Evolutionary conservation across 2,113 vertebrate species (phyloP).

Genomic region (Oceanodroma tethys): DNA sequence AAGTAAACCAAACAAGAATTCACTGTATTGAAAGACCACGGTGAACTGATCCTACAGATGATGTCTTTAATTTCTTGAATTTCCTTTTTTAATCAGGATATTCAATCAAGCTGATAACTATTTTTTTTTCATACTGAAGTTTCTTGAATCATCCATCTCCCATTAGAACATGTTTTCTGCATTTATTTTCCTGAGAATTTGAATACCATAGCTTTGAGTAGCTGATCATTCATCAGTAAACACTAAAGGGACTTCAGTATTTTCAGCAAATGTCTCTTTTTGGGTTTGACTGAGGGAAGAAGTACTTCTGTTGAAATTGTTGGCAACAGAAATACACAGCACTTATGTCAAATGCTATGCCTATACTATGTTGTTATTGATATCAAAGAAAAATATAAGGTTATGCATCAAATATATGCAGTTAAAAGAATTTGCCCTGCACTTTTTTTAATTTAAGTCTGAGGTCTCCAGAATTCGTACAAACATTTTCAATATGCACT

Average conservation of each 20-base stretch:
- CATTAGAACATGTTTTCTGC: not conserved
- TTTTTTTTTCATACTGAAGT: not conserved
- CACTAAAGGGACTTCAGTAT: not conserved
- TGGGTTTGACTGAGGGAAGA: not conserved
- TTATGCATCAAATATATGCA: not conserved
- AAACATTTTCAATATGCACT: not conserved
- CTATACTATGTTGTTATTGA: not conserved
- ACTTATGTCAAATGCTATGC: not conserved
- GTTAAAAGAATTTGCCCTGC: not conserved
- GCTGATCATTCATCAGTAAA: not conserved
- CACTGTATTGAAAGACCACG: not conserved
- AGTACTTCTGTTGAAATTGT: not conserved
- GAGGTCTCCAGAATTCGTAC: not conserved
- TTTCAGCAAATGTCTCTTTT: not conserved
- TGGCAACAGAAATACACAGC: not conserved
- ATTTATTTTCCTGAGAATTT: not conserved
- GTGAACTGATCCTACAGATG: not conserved
- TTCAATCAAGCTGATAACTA: not conserved
- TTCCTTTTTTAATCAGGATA: not conserved
- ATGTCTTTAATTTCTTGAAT: not conserved
- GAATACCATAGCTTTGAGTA: not conserved
- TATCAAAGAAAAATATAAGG: not conserved
- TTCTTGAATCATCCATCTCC: not conserved
- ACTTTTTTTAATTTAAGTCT: not conserved
- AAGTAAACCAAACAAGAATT: not conserved